Evolutionary conservation across 2,113 vertebrate genomes (phyloP), one percentile per base, ranked within the genome.

Genomic region (Scolopax mira): DNA sequence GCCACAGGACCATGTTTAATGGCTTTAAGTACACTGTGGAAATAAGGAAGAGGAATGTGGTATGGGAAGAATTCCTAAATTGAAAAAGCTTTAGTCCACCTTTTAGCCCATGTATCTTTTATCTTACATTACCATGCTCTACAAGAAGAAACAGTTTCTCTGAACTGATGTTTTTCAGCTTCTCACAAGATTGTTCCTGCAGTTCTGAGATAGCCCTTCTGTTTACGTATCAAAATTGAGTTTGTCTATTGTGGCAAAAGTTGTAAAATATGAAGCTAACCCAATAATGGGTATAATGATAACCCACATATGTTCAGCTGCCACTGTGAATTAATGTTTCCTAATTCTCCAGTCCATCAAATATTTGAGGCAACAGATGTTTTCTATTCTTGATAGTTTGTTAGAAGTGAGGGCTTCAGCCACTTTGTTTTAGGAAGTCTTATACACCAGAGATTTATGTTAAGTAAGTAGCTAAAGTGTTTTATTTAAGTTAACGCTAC

Each of bases 1-100:
- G 49, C 74, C 79, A 82, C 81, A 93, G 81, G 92, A 79, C 85
- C 44, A 18, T 94, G 74, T 84, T 86, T 87, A 95, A 94, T 89
- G 69, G 87, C 62, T 88, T 75, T 72, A 92, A 97, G 89, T 85
- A 87, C 54, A 35, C 58, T 81, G 83, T 87, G 82, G 73, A 92
- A 79, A 85, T 82, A 85, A 85, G 42, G 72, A 93, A 52, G 69
- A 89, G 52, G 57, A 79, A 66, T 0, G 0, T 87, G 86, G 86
- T 81, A 52, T 75, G 90, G 84, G 80, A 92, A 69, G 48, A 30
- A 72, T 94, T 93, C 87, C 77, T 85, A 79, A 81, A 61, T 1
- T 79, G 82, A 61, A 79, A 85, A 89, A 93, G 33, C 71, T 82
- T 82, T 61, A 79, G 21, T 33, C n/a, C 48, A 57, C 74, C 62